Evolutionary conservation across 2,797 vertebrate species (phyloP), one percentile per base, ranked within the genome.

Genomic region (Pempheris klunzingeri): DNA sequence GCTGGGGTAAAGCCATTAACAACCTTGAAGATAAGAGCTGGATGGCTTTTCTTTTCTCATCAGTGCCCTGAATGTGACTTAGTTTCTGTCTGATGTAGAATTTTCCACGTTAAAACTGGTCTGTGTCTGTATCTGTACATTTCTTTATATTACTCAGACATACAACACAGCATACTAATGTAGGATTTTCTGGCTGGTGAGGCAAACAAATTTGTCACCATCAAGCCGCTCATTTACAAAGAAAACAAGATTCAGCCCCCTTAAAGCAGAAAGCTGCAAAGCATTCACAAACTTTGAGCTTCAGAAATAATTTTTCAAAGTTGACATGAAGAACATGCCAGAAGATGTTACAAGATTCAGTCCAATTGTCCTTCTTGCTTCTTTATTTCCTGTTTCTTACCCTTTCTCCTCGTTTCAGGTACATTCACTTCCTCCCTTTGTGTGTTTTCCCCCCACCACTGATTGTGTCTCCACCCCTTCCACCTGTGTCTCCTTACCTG

Each of bases 251-350:
- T 62, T 59, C 4, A 22, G 34, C 26, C 62, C 13, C 24, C 17
- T 68, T 24, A 65, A 41, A 54, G 41, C 1, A 18, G 24, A 65
- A 52, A 69, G 36, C 14, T 41, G 13, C 17, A 41, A 36, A 5
- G 52, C 55, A 34, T 65, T 64, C 22, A 7, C 22, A 28, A 59
- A 24, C 60, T 52, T 15, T 28, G 50, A 68, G 39, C 4, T 50
- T 54, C 43, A 50, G 30, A 80, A 81, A 88, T 80, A 49, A 24
- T 83, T 86, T 85, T 75, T 57, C 46, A 64, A 68, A 66, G 32
- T 58, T 75, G 73, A 87, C 71, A 60, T 6, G 26, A 26, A 65
- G 52, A 71, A 78, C 55, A 79, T 62, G 65, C 54, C 62, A 74
- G 55, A 62, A 76, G 54, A 66, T 13, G 43, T 59, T 39, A 50